phyloP scores from a whole-genome alignment of 2,797 vertebrate genomes.

The Sebastes vulpes region DNA sequence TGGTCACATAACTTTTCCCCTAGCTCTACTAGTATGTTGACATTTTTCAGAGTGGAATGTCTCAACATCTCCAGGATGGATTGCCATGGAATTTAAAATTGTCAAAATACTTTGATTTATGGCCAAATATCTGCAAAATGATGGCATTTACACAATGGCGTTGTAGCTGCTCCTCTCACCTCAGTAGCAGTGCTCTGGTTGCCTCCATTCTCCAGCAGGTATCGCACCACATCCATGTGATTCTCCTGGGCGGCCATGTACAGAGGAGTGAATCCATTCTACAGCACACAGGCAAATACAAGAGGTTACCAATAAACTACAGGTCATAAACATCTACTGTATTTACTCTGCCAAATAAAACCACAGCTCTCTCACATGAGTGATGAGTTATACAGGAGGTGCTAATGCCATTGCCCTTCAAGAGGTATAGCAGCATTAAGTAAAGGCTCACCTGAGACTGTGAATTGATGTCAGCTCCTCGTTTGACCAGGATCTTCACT shows the following conservation, averaged over 20 bases:
- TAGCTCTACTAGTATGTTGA: background rate
- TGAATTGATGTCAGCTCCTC: slow-evolving; percentile 95
- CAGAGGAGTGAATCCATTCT: slow-evolving; percentile 99
- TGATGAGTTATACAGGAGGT: too few relatives aligned
- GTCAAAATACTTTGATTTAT: background rate
- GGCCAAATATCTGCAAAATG: background rate
- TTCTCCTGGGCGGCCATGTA: slow-evolving; percentile 99
- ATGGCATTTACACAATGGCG: background rate
- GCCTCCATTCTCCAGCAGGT: slow-evolving; percentile 96
- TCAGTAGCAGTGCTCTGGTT: slow-evolving; percentile 99
- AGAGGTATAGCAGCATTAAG: background rate
- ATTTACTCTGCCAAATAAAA: background rate
- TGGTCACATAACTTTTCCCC: background rate
- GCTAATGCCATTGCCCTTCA: too few relatives aligned
- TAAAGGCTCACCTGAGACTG: slow-evolving; percentile 92
- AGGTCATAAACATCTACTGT: background rate
- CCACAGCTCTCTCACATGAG: too few relatives aligned
- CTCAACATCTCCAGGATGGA: background rate
- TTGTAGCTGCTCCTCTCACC: slow-evolving; percentile 75
- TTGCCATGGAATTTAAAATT: background rate
- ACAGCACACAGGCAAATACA: background rate
- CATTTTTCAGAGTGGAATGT: background rate
- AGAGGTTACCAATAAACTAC: background rate
- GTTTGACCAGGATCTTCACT: slow-evolving; percentile 94
- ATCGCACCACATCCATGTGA: slow-evolving; percentile 96